A percentile compares a stretch with the other conserved stretches of the same genome.
phyloP scores from a whole-genome alignment of 2,888 invertebrate genomes.

The Leucophora obtusa region DNA sequence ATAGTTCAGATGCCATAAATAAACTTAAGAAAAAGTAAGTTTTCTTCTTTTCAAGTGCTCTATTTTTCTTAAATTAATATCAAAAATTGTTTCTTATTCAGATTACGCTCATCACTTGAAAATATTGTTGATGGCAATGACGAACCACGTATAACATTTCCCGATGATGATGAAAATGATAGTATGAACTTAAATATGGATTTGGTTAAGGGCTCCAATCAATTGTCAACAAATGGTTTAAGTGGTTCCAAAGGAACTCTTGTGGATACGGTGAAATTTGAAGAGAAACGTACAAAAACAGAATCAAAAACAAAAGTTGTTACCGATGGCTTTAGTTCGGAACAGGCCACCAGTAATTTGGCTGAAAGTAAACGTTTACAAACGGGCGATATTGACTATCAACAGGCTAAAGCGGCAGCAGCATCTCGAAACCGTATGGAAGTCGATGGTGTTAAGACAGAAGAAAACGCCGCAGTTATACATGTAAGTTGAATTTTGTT shows the following conservation, averaged over 20 bases:
- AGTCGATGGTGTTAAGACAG: conserved; percentile 90
- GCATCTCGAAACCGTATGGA: conserved; percentile 89
- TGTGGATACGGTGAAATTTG: conserved; percentile 87
- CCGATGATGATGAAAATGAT: conserved; percentile 86
- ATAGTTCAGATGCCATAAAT: conserved; percentile 74
- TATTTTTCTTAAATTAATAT: not conserved
- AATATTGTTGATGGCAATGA: conserved; percentile 85
- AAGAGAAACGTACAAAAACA: conserved; percentile 89
- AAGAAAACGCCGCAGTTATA: conserved; percentile 89
- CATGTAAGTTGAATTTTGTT: conserved; percentile 81
- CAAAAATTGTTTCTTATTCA: conserved; percentile 65
- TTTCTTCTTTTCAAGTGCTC: conserved; percentile 43
- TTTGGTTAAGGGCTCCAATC: conserved; percentile 78
- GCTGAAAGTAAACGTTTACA: conserved; percentile 87
- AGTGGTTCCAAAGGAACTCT: conserved; percentile 75
- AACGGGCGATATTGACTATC: conserved; percentile 89
- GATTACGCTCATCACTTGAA: conserved; percentile 87
- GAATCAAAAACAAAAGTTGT: conserved; percentile 88
- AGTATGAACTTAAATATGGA: conserved; percentile 77
- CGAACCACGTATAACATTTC: conserved; percentile 89
- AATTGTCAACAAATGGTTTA: conserved; percentile 75
- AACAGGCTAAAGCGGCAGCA: conserved; percentile 88
- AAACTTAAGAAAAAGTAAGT: conserved; percentile 75
- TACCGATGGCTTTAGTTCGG: conserved; percentile 89
- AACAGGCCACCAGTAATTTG: conserved; percentile 84